Evolutionary conservation across 2,888 invertebrate species (phyloP).

Genomic region (Tromatobia lineatoria): DNA sequence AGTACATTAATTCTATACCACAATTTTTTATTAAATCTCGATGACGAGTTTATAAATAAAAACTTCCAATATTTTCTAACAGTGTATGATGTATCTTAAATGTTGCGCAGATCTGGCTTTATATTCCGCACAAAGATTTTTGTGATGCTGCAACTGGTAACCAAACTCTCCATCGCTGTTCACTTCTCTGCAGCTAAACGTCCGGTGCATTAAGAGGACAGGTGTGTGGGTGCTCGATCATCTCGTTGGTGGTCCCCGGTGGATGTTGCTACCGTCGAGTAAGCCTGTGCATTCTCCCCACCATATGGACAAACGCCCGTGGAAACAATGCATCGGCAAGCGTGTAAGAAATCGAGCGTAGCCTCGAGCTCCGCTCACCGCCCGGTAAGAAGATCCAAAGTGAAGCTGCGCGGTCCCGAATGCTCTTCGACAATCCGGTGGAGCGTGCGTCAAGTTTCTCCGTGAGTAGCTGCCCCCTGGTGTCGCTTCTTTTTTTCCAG

Average conservation of each 20-base stretch:
- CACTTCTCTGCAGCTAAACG: conserved; percentile 18
- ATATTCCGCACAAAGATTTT: neutral
- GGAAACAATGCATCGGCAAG: conserved; percentile 53
- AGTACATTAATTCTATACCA: too few relatives aligned
- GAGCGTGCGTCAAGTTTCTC: conserved; percentile 23
- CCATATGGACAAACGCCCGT: neutral
- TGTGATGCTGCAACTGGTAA: conserved; percentile 20
- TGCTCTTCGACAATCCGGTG: neutral
- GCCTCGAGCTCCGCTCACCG: neutral
- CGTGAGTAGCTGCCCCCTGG: conserved; percentile 67
- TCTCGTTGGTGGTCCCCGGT: conserved; percentile 40
- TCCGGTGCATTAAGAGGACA: conserved; percentile 50
- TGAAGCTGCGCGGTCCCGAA: conserved; percentile 10
- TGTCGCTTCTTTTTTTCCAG: conserved; percentile 42
- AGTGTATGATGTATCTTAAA: too few relatives aligned
- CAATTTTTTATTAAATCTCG: too few relatives aligned
- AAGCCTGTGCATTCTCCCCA: neutral
- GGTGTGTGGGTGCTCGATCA: conserved; percentile 53
- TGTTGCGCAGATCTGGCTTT: neutral
- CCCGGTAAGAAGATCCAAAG: conserved; percentile 56
- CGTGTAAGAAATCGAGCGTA: conserved; percentile 25
- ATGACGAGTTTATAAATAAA: too few relatives aligned
- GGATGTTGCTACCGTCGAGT: conserved; percentile 30
- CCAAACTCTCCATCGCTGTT: conserved; percentile 19
- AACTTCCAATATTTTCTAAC: too few relatives aligned